Conservation (phyloP, 2,888 invertebrate species). For the Pemphredon lugubris region DNA sequence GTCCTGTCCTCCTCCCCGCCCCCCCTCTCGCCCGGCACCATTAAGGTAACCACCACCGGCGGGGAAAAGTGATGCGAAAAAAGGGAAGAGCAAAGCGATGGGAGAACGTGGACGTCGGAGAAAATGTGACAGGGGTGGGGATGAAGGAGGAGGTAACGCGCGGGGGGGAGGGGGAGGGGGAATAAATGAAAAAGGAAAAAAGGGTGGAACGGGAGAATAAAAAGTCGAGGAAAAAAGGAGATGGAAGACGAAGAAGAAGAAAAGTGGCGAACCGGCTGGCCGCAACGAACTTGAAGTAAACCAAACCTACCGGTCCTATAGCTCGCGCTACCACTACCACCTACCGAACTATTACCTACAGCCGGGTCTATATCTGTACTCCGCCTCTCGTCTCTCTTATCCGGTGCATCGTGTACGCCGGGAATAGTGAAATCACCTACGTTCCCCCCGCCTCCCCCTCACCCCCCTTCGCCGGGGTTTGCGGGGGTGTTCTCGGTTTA, state of each 20-base stretch:
- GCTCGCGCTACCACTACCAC: constrained; percentile 60
- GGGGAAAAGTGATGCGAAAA: constrained; percentile 10
- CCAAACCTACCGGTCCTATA: constrained; percentile 72
- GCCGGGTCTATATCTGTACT: constrained; percentile 62
- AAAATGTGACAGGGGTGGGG: too few species aligned
- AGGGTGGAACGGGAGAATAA: constrained; percentile 25
- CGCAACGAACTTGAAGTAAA: constrained; percentile 67
- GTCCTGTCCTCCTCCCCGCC: constrained; percentile 17
- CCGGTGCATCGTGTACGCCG: constrained; percentile 31
- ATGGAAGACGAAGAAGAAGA: constrained; percentile 51
- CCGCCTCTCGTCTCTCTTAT: constrained; percentile 31
- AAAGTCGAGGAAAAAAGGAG: constrained; percentile 22
- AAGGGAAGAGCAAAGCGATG: constrained; percentile 7
- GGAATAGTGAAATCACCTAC: constrained; percentile 56
- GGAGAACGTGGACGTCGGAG: too few species aligned
- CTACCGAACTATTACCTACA: constrained; percentile 63
- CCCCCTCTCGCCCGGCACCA: too few species aligned
- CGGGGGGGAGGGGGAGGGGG: not conserved
- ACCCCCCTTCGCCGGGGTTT: not conserved
- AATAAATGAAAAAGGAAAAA: constrained; percentile 11
- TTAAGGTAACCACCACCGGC: constrained; percentile 41
- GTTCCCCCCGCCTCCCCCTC: constrained; percentile 18
- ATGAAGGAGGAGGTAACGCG: constrained; percentile 48
- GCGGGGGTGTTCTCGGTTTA: constrained; percentile 34
- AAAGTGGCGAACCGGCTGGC: constrained; percentile 66